Evolutionary conservation across 2,113 vertebrate genomes (phyloP).

Genomic region (Varanus komodoensis): DNA sequence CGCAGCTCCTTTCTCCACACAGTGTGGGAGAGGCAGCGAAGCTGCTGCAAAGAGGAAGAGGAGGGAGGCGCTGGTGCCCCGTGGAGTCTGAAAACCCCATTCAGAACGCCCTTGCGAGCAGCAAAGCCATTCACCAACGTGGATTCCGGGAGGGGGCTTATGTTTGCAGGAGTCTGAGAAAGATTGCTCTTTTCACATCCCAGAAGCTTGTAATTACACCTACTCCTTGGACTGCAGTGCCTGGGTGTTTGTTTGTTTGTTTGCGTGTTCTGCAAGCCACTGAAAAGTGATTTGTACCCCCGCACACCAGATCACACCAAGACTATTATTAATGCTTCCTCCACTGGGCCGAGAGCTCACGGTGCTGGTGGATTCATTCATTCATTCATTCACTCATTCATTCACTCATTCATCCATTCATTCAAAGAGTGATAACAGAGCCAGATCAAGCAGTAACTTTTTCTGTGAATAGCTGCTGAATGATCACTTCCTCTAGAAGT

Average conservation of each 20-base stretch:
- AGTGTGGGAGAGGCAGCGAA: no score
- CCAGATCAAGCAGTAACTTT: not conserved
- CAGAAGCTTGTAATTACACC: not conserved
- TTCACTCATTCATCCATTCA: no score
- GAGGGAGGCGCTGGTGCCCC: not conserved
- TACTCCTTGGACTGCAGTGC: not conserved
- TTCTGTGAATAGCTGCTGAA: no score
- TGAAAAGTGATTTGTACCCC: not conserved
- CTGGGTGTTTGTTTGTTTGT: not conserved
- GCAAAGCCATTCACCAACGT: not conserved
- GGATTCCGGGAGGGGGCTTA: not conserved
- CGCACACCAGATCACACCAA: not conserved
- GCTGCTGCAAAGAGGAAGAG: no score
- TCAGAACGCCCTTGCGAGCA: not conserved
- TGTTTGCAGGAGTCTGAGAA: not conserved
- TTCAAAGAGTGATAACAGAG: not conserved
- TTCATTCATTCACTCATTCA: no score
- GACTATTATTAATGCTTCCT: conserved; percentile 3
- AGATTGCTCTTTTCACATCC: not conserved
- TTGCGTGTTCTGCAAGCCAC: not conserved
- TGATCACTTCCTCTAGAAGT: no score
- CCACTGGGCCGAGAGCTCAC: not conserved
- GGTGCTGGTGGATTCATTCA: not conserved
- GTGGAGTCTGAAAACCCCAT: not conserved
- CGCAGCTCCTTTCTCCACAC: no score